phyloP scores from a whole-genome alignment of 2,888 invertebrate species.

The Plutella xylostella region DNA sequence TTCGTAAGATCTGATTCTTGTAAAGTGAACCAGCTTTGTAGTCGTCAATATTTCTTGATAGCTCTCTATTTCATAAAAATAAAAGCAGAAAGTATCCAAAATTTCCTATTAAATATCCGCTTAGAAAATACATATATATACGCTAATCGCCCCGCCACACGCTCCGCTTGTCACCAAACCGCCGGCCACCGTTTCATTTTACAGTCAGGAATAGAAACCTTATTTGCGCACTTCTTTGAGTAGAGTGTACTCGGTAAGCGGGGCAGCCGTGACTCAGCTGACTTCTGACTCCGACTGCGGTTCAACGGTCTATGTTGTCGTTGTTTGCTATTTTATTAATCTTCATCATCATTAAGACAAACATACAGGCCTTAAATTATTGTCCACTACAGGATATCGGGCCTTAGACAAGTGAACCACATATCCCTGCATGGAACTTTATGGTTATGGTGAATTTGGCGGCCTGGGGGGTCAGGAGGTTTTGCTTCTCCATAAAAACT shows the following conservation, averaged over 20 bases:
- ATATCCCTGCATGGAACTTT: background rate
- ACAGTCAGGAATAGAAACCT: slow-evolving; percentile 45
- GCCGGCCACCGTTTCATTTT: slow-evolving; percentile 28
- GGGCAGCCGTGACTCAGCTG: slow-evolving; percentile 15
- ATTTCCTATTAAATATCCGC: no score
- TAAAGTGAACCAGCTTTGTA: no score
- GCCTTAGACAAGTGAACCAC: background rate
- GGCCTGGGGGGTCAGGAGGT: no score
- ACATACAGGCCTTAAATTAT: background rate
- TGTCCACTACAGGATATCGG: background rate
- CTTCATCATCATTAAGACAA: background rate
- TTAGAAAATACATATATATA: no score
- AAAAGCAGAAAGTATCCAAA: no score
- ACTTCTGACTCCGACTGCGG: background rate
- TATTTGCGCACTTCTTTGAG: slow-evolving; percentile 31
- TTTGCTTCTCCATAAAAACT: no score
- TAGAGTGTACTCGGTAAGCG: slow-evolving; percentile 10
- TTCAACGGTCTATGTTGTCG: background rate
- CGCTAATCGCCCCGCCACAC: no score
- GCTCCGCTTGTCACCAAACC: no score
- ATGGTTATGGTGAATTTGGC: no score
- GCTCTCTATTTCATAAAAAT: no score
- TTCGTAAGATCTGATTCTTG: no score
- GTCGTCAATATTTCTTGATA: no score
- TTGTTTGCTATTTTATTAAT: background rate